Percentiles rank a stretch among this genome's conserved stretches.
Conservation (phyloP, 2,797 vertebrate genomes). For the Scleropages formosus region DNA sequence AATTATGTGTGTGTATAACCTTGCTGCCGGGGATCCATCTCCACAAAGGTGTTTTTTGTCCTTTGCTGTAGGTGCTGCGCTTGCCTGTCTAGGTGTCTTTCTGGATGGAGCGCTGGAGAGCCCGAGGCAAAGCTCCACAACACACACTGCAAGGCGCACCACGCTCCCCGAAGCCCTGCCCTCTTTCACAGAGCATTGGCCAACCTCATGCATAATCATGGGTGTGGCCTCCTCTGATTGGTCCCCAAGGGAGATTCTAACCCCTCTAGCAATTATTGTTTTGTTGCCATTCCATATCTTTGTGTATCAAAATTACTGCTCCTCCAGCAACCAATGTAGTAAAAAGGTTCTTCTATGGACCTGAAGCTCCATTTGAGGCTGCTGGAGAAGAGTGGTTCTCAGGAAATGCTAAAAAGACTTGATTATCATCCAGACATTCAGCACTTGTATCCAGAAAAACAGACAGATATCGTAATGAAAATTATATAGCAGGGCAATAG, state of each 20-base stretch:
- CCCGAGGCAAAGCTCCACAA: neutral
- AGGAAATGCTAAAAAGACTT: neutral
- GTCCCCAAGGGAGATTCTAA: neutral
- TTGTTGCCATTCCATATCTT: neutral
- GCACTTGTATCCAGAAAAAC: no score
- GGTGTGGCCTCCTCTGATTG: neutral
- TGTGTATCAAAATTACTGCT: neutral
- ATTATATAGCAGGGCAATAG: no score
- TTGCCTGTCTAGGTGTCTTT: no score
- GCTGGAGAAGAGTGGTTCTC: neutral
- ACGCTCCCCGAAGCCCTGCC: neutral
- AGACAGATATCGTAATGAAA: no score
- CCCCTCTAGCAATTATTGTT: neutral
- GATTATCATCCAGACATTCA: no score
- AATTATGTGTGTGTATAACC: neutral
- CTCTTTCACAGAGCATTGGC: neutral
- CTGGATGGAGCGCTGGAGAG: neutral
- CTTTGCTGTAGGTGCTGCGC: no score
- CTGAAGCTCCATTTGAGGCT: neutral
- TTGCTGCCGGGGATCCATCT: neutral
- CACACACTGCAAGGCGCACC: neutral
- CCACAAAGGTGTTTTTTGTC: neutral
- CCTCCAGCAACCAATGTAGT: neutral
- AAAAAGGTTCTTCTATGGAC: no score
- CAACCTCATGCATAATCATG: no score